Evolutionary conservation across 2,113 vertebrate species (phyloP), one percentile per base, ranked within the genome.

Genomic region (Pyrgilauda ruficollis): DNA sequence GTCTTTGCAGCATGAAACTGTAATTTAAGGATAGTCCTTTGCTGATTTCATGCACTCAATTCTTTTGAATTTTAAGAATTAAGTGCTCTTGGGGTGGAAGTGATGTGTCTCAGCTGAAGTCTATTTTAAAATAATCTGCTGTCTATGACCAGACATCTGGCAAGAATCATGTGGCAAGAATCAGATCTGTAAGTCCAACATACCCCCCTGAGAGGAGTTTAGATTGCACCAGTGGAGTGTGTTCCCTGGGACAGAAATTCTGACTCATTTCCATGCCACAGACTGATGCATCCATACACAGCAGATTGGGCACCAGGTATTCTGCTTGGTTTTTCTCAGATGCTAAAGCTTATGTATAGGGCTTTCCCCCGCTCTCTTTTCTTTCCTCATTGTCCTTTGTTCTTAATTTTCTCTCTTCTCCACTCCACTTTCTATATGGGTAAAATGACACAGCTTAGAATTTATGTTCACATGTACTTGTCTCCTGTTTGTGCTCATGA

Each of bases 21-120:
- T 70, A 86, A 86, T 86, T 93, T 77, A 69, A 86, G 72, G 33
- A 84, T 86, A 88, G 93, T 70, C 33, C 13, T 93, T 31, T 58
- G 77, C 79, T 80, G 55, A 90, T 58, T 85, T 75, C 67, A 88
- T 43, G 23, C 44, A 78, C 39, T 87, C 58, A 23, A 0, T 92
- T 85, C 6, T 80, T 80, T 88, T 81, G 47, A 64, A 44, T 90
- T 88, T 90, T 70, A 86, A 81, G 72, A 93, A 93, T 80, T 94
- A 83, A 82, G 18, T 90, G 73, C 41, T 82, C 35, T 94, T 0
- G 1, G 11, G 15, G 50, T 88, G 19, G 43, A 90, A 94, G 16
- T 73, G 52, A 44, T 56, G 19, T 58, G 31, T 79, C 53, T 87
- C 49, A 85, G 62, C 43, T 79, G 79, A 95, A 86, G 52, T 7